Evolutionary conservation across 2,113 vertebrate genomes (phyloP), one percentile per base, ranked within the genome.

Genomic region (Myiopsitta monachus): DNA sequence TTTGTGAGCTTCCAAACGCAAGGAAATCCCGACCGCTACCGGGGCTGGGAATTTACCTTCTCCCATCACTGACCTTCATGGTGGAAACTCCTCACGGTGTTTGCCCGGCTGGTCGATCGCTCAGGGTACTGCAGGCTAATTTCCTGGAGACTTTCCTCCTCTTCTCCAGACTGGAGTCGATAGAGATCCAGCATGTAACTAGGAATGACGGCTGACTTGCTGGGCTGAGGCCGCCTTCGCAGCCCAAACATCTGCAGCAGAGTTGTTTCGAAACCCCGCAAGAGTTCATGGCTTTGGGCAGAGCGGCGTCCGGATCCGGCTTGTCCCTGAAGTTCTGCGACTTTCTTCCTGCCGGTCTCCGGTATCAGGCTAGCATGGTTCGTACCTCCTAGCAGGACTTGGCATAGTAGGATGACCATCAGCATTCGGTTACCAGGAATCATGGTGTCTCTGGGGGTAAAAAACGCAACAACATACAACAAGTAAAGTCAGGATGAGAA

Each of bases 341-440:
- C 98, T 98, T 99, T 99, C 98, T 99, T 99, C 98, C 99, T 99
- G 97, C 99, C 99, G 97, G 98, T 98, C 98, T 99, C 99, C 61
- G 99, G 99, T 98, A 99, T 99, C 98, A 99, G 98, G 98, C 99
- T 99, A 98, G 99, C 99, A 98, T 99, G 99, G 98, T 98, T 98
- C 95, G 98, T 98, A 98, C 99, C 99, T 98, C 99, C 99, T 98
- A 99, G 99, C 98, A 99, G 98, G 98, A 99, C 98, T 99, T 99
- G 99, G 99, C 99, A 99, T 98, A 99, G 98, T 99, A 99, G 98
- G 98, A 99, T 98, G 98, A 99, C 99, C 99, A 99, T 99, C 99
- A 99, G 99, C 99, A 99, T 99, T 99, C 99, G 99, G 99, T 99
- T 99, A 99, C 99, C 99, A 99, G 99, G 99, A 99, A 99, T 99